A percentile compares a stretch with the other conserved stretches of the same genome.
phyloP scores from a whole-genome alignment of 2,113 vertebrate species.

The Crotalus tigris region DNA sequence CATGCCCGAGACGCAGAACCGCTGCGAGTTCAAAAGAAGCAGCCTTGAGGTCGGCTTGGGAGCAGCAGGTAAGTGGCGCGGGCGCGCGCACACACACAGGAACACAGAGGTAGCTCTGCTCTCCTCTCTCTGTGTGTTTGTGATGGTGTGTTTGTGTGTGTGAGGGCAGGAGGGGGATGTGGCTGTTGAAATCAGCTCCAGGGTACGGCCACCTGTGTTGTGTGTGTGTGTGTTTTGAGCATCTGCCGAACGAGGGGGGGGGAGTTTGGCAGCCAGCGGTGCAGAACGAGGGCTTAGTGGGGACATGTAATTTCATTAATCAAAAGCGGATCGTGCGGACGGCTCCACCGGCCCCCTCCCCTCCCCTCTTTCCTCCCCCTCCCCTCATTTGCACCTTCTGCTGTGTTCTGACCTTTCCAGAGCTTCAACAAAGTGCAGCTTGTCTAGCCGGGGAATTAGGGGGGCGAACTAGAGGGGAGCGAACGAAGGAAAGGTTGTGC shows the following conservation, averaged over 20 bases:
- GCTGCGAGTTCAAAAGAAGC: slow-evolving; percentile 81
- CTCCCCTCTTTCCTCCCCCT: slow-evolving; percentile 14
- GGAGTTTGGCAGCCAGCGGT: slow-evolving; percentile 14
- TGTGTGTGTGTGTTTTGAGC: neutral
- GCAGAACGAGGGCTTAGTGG: slow-evolving; percentile 53
- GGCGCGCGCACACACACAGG: no score
- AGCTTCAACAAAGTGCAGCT: neutral
- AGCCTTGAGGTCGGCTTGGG: slow-evolving; percentile 74
- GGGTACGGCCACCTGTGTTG: neutral
- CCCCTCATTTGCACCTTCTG: slow-evolving; percentile 10
- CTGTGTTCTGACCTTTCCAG: neutral
- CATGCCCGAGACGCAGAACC: slow-evolving; percentile 90
- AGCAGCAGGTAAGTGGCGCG: slow-evolving; percentile 80
- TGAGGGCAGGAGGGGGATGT: neutral
- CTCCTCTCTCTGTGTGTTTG: neutral
- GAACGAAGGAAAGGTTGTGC: neutral
- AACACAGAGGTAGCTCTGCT: fast-evolving
- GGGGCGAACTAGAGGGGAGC: neutral
- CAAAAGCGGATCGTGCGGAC: slow-evolving; percentile 33
- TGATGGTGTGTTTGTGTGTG: no score
- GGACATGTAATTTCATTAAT: slow-evolving; percentile 64
- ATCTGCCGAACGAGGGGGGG: slow-evolving; percentile 18
- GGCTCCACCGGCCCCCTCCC: neutral
- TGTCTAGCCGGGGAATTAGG: neutral
- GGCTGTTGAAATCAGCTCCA: neutral